A percentile compares a stretch with the other conserved stretches of the same genome.
These are phyloP conservation scores for Dichetophora obliterata DNA, from an alignment of 2,888 invertebrate species.

Conservation along the genomic window DNA sequence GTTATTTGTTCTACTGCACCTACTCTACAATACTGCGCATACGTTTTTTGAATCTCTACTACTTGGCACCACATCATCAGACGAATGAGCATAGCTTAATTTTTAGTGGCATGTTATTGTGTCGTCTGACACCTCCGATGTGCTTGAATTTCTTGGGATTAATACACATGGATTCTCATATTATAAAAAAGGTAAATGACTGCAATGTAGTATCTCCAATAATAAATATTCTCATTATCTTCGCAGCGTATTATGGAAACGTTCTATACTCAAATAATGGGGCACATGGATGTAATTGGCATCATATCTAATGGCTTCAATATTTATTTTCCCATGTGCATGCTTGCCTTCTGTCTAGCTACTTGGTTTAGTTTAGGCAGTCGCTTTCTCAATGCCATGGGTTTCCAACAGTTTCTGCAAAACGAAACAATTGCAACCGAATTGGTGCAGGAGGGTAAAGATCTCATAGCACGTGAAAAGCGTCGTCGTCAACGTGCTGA, in stretches of 20 bases:
- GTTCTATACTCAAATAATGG: constrained; percentile 98
- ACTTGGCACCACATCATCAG: constrained; percentile 96
- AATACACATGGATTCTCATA: constrained; percentile 97
- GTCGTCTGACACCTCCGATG: constrained; percentile 96
- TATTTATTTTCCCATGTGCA: constrained; percentile 98
- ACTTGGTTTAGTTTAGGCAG: constrained; percentile 96
- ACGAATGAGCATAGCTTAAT: constrained; percentile 99
- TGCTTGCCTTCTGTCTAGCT: constrained; percentile 91
- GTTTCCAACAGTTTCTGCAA: constrained; percentile 97
- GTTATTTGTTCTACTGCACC: constrained; percentile 97
- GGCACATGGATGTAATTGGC: constrained; percentile 98
- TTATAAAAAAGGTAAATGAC: constrained; percentile 75
- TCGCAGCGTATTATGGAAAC: constrained; percentile 82
- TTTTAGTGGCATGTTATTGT: constrained; percentile 97
- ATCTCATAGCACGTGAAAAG: constrained; percentile 90
- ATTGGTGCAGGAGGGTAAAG: constrained; percentile 92
- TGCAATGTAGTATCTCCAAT: background rate
- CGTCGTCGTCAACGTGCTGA: constrained; percentile 84
- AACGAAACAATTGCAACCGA: constrained; percentile 95
- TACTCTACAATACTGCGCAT: constrained; percentile 98
- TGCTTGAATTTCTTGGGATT: constrained; percentile 98
- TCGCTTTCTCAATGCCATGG: constrained; percentile 88
- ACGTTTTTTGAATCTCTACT: constrained; percentile 94
- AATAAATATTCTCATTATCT: background rate
- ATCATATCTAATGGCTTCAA: constrained; percentile 98